Evolutionary conservation across 2,888 invertebrate species (phyloP), one percentile per base, ranked within the genome.

Genomic region (Nezara viridula): DNA sequence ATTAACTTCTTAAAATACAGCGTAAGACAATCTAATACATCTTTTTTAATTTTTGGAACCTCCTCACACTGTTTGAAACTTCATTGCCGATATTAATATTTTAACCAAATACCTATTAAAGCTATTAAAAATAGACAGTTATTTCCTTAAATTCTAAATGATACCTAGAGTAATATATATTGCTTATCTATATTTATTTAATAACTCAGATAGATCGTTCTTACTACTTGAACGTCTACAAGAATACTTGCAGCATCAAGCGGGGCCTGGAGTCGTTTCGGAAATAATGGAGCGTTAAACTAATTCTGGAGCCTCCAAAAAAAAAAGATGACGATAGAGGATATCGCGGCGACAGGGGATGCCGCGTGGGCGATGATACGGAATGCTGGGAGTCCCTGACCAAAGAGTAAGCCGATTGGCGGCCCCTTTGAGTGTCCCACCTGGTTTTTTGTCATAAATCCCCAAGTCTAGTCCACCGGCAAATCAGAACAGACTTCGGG

Each of bases 381-480:
- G 86, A 86, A 86, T 86, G 86, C 40, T 40, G 86, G 32, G 40
- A 40, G 86, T 60, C 86, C 60, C 55, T 32, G 21, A 16, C 21
- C 60, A 86, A 86, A 86, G 86, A 55, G 52, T 52, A 50, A 49
- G 86, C 86, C 86, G 86, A 55, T n/a, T 21, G 86, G 32, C 55
- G 55, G 86, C 55, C n/a, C 44, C 52, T 86, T 86, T 86, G 86
- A 60, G 86, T 86, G 55, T 86, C 50, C n/a, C 21, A 60, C 40
- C 50, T 86, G 37, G 32, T 86, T 86, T 86, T 86, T 86, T 86
- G 86, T 86, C 86, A 86, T 86, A 86, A 86, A 86, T 40, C 86
- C 86, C 40, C 0, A 24, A 14, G 32, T 9, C 40, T 52, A 86
- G 37, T 55, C 32, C 37, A 32, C 86, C 86, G 86, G 50, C 86